A percentile compares a stretch with the other conserved stretches of the same genome.
These are phyloP conservation scores for Carcinoscorpius rotundicauda DNA, from an alignment of 1,140 invertebrate species.

Conservation along the genomic window DNA sequence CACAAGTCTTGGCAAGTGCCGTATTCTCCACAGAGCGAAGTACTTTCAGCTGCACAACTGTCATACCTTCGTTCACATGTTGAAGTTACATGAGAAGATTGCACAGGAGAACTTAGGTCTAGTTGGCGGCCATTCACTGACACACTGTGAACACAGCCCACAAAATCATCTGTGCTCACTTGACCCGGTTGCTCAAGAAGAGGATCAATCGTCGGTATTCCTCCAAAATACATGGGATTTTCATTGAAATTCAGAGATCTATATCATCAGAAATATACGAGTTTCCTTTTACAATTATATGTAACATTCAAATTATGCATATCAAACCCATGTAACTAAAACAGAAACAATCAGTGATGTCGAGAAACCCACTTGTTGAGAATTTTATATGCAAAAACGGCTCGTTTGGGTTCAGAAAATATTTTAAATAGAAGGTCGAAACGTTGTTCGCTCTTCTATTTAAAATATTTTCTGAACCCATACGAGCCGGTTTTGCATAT, in stretches of 20 bases:
- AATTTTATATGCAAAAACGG: constrained; percentile 4
- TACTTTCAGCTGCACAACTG: constrained; percentile 34
- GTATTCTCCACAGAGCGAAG: constrained; percentile 43
- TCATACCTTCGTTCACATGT: constrained; percentile 52
- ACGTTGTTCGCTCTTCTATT: too few species aligned
- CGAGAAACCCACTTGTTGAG: constrained; percentile 9
- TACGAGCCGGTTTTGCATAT: too few species aligned
- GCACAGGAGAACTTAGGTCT: constrained; percentile 60
- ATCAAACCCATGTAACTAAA: neutral
- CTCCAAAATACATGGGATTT: constrained; percentile 71
- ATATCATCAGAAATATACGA: constrained; percentile 28
- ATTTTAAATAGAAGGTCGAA: too few species aligned
- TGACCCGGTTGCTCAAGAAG: constrained; percentile 73
- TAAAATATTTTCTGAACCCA: too few species aligned
- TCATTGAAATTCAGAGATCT: constrained; percentile 85
- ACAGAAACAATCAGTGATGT: neutral
- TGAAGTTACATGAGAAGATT: constrained; percentile 51
- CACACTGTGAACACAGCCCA: constrained; percentile 83
- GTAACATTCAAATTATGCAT: neutral
- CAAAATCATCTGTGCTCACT: constrained; percentile 77
- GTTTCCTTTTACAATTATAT: too few species aligned
- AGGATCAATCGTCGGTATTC: constrained; percentile 64
- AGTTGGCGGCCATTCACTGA: constrained; percentile 66
- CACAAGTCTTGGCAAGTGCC: constrained; percentile 71
- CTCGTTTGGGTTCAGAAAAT: too few species aligned